Evolutionary conservation across 2,888 invertebrate genomes (phyloP), one percentile per base, ranked within the genome.

Genomic region (Troides oblongomaculatus): DNA sequence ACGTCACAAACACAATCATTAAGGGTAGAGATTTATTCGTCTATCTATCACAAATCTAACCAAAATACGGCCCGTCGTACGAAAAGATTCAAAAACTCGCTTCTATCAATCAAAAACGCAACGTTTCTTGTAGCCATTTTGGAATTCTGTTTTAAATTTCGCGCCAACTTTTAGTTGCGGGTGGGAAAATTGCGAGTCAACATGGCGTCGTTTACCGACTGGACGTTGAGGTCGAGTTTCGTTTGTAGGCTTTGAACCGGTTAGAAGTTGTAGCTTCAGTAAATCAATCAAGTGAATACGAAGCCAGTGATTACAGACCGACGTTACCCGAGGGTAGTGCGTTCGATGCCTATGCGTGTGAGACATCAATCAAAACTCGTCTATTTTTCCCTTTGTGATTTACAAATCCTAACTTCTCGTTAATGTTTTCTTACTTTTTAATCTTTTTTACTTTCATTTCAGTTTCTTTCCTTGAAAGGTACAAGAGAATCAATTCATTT

Each of bases 291-390:
- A 77, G 72, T 66, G 73, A 65, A 74, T 71, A 70, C 66, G 66
- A 71, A 76, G 69, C 70, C 72, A 75, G 78, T 78, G 78, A 79
- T 81, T 81, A 81, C 74, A 71, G 75, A 68, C 72, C 66, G 76
- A 76, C 77, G 73, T 76, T 73, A 74, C 78, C 76, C 63, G 71
- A 65, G 77, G 78, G 73, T 71, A 68, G 69, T 68, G 71, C 46
- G 68, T 72, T 73, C 75, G 74, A 74, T 75, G 72, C 70, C 67
- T 72, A 72, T 71, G 80, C 76, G 73, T 58, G 74, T 74, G 74
- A 77, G 74, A 79, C 86, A 88, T 88, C 85, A 85, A 89, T 89
- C 89, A 88, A 81, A 78, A 77, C 62, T 81, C 75, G 72, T 85
- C 82, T 85, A 79, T 85, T 87, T 85, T 84, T 78, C 76, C 74